Base-by-base conservation (phyloP, 92 coral and sea anemone genomes). In the Palythoa grandiflora region DNA sequence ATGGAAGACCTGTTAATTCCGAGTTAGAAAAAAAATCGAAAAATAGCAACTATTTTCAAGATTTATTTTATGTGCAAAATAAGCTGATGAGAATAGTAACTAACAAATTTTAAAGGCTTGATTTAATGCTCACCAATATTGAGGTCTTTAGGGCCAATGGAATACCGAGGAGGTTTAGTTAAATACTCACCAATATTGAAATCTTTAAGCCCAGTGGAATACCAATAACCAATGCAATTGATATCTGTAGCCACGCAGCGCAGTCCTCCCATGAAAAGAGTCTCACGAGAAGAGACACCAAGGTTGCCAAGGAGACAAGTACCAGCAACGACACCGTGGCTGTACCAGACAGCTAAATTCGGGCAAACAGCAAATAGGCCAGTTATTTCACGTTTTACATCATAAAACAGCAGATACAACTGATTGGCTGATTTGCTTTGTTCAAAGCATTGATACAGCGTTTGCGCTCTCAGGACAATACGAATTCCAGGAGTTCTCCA, bases 151-250 rank as follows among this genome's bases (percentile, higher is more conserved):
- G 12, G 12, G 55, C 55, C 55, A 11, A 51, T 51, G 8, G 55
- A 51, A 51, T 51, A 6, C 11, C 63, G 28, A 28, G 68, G 17
- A 15, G 17, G 19, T 60, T 60, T 14, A 5, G 7, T 16, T n/a
- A 17, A 17, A 9, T 9, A 55, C 94, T 91, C 79, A 95, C 98
- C 96, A 89, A 4, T 9, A 90, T 84, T 16, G 93, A 90, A 16
- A 73, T 85, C 88, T 89, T 93, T 11, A 91, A 54, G 37, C 98
- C 98, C 77, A 92, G 88, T 19, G 92, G 92, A 3, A 87, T 44
- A 28, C 98, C 98, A 71, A 88, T 89, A 81, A 89, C 16, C 53
- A 83, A 40, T 15, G 96, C 91, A 52, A 91, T 48, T 17, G 87
- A 68, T 16, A 72, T 38, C 79, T 89, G 83, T 51, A 73, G 85